These are phyloP conservation scores for Rhinoraja longicauda DNA, from an alignment of 2,797 vertebrate genomes.

Conservation along the genomic window DNA sequence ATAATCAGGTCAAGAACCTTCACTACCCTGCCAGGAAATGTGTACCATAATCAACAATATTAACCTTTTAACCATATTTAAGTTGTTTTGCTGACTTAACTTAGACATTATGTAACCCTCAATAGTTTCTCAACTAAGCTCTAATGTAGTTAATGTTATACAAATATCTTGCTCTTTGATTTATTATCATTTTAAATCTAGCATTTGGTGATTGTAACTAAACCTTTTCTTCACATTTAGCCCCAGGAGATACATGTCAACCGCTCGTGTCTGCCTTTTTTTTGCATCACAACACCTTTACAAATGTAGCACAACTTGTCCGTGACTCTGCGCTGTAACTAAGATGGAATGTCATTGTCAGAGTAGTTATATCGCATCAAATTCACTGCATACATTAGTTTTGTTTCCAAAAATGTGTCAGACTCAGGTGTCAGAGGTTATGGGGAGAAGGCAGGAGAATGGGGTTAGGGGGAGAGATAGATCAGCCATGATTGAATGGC, in stretches of 20 bases:
- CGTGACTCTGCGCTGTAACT: neutral
- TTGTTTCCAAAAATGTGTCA: neutral
- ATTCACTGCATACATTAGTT: neutral
- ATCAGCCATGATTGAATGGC: no score
- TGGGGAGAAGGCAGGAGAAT: no score
- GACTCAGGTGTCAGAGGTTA: no score
- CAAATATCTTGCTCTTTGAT: neutral
- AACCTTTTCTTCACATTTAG: neutral
- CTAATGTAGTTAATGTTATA: neutral
- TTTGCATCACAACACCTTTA: neutral
- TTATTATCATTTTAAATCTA: neutral
- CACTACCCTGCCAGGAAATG: neutral
- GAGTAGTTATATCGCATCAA: neutral
- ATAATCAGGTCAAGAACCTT: neutral
- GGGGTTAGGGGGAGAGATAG: no score
- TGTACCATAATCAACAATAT: neutral
- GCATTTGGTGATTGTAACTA: neutral
- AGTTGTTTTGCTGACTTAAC: neutral
- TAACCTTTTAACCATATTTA: neutral
- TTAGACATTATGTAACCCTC: neutral
- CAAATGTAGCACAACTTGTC: neutral
- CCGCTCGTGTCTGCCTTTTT: neutral
- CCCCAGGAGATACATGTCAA: neutral
- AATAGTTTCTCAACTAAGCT: neutral
- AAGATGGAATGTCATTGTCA: neutral